These are phyloP conservation scores for Manis javanica DNA, from an alignment of 2,797 vertebrate species.

Conservation along the genomic window DNA sequence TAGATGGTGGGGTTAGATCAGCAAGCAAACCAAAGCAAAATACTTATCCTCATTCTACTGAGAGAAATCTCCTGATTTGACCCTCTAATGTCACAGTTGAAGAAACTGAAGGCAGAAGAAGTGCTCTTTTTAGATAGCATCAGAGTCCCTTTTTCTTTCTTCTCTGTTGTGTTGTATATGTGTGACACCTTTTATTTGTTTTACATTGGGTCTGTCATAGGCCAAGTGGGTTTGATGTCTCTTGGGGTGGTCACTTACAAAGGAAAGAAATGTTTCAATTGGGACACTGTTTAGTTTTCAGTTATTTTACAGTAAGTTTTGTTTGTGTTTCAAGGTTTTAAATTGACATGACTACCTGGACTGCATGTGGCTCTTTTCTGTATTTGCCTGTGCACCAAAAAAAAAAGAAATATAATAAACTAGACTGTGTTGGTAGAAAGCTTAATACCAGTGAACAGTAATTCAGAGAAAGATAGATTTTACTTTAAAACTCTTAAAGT, in stretches of 20 bases:
- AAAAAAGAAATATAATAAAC: neutral
- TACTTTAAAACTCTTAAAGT: conserved; percentile 33
- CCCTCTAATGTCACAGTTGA: neutral
- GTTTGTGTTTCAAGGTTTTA: conserved; percentile 43
- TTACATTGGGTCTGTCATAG: neutral
- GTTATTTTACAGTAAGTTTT: neutral
- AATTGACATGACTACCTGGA: neutral
- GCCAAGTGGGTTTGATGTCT: neutral
- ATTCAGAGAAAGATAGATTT: conserved; percentile 52
- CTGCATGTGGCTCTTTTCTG: neutral
- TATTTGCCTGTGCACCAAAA: conserved; percentile 16
- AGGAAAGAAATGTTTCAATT: conserved; percentile 24
- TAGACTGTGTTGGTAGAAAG: neutral
- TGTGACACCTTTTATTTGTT: neutral
- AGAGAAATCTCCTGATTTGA: neutral
- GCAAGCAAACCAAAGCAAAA: neutral
- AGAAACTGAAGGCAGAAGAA: neutral
- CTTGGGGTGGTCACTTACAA: neutral
- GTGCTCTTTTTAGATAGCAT: neutral
- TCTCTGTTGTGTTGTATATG: neutral
- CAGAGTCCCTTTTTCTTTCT: neutral
- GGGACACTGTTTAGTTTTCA: neutral
- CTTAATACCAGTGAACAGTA: conserved; percentile 23
- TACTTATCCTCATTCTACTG: neutral
- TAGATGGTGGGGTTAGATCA: neutral